Percentiles rank a stretch among this genome's conserved stretches.
These are phyloP conservation scores for Artemia sp. DNA, from an alignment of 2,888 invertebrate species.

Conservation along the genomic window DNA sequence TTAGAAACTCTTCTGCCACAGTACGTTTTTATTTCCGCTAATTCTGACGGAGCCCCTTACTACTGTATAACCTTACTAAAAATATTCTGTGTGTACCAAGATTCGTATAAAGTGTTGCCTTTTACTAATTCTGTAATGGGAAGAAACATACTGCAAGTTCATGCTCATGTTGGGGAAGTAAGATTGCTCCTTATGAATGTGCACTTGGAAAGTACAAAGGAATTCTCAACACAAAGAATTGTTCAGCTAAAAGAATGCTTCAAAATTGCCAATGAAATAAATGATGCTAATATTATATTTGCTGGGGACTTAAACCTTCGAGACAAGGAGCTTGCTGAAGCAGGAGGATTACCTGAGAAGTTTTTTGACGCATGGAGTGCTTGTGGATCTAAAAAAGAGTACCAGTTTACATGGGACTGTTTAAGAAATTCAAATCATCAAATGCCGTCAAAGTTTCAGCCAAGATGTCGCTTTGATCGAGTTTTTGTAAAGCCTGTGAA, in stretches of 20 bases:
- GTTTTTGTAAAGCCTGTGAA: constrained; percentile 33
- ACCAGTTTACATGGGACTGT: constrained; percentile 42
- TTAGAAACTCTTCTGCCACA: constrained; percentile 32
- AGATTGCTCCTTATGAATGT: constrained; percentile 38
- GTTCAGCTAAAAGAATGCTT: constrained; percentile 34
- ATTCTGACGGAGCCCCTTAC: constrained; percentile 30
- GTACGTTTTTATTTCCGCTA: constrained; percentile 33
- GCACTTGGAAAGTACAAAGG: constrained; percentile 42
- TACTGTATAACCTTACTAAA: constrained; percentile 35
- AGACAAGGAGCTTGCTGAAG: constrained; percentile 37
- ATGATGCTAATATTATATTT: constrained; percentile 35
- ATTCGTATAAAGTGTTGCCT: constrained; percentile 33
- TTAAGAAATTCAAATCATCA: constrained; percentile 40
- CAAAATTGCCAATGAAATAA: constrained; percentile 27
- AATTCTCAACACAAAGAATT: constrained; percentile 34
- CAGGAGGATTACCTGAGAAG: constrained; percentile 33
- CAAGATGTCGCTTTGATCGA: constrained; percentile 40
- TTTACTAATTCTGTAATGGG: constrained; percentile 37
- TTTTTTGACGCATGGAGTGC: constrained; percentile 39
- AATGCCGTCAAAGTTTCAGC: constrained; percentile 31
- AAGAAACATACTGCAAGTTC: constrained; percentile 36
- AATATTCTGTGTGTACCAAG: constrained; percentile 31
- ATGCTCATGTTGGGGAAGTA: constrained; percentile 32
- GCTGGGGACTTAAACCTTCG: constrained; percentile 44
- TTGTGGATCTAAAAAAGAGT: constrained; percentile 37